These are phyloP conservation scores for Resseliella maxima DNA, from an alignment of 2,888 invertebrate species.

Conservation along the genomic window DNA sequence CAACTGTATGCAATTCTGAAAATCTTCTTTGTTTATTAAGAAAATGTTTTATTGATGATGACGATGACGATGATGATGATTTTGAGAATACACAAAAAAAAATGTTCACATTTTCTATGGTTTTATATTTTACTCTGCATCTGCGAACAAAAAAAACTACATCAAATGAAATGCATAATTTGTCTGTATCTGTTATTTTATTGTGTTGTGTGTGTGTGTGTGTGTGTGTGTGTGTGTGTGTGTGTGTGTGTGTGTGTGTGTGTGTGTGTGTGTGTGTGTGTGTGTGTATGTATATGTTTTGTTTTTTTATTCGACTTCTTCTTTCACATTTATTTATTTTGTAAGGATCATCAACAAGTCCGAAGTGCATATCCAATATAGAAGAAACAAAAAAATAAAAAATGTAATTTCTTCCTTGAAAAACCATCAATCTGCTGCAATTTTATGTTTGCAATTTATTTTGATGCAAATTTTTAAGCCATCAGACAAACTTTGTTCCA, in stretches of 20 bases:
- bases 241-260: too few relatives aligned
- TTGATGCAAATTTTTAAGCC: slow-evolving; percentile 28
- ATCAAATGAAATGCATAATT: neutral
- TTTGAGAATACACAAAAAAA: too few relatives aligned
- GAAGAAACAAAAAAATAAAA: neutral
- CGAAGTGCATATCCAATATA: neutral
- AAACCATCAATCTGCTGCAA: slow-evolving; percentile 24
- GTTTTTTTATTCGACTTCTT: neutral
- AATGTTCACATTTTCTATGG: too few relatives aligned
- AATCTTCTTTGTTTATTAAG: neutral
- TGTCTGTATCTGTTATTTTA: too few relatives aligned
- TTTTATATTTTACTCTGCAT: too few relatives aligned
- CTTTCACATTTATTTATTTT: neutral
- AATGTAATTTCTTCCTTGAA: neutral
- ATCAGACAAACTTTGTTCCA: slow-evolving; percentile 23
- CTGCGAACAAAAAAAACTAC: too few relatives aligned
- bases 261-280: too few relatives aligned
- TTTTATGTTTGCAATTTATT: slow-evolving; percentile 13
- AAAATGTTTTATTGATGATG: neutral
- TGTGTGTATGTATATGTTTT: neutral
- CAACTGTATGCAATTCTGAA: too few relatives aligned
- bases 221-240: too few relatives aligned
- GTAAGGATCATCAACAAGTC: slow-evolving; percentile 25
- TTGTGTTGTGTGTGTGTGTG: too few relatives aligned
- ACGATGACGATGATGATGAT: too few relatives aligned